A percentile compares a stretch with the other conserved stretches of the same genome.
phyloP scores from a whole-genome alignment of 1,140 invertebrate genomes.

The Bombus superbus region DNA sequence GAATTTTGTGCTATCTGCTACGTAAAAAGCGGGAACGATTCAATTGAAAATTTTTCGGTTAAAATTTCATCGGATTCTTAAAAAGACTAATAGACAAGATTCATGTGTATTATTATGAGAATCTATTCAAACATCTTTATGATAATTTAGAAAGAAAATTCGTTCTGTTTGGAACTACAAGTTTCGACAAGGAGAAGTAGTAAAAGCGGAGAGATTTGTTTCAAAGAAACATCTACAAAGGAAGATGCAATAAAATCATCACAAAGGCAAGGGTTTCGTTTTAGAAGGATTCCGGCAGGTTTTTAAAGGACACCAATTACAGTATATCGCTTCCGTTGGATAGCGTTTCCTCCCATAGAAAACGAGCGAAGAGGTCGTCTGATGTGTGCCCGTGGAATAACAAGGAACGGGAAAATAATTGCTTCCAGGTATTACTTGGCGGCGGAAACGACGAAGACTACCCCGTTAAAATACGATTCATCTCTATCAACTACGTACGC shows the following conservation, averaged over 20 bases:
- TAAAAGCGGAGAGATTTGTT: background rate
- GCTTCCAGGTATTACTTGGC: background rate
- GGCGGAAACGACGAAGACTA: background rate
- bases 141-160: background rate
- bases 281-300: background rate
- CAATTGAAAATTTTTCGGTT: too few relatives aligned
- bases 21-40: too few relatives aligned
- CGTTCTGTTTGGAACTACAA: background rate
- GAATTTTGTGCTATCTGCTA: too few relatives aligned
- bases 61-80: too few relatives aligned
- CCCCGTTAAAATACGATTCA: background rate
- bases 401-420: conserved; percentile 27
- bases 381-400: conserved; percentile 3
- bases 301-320: conserved; percentile 48
- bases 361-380: conserved; percentile 1
- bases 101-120: too few relatives aligned
- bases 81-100: too few relatives aligned
- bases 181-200: background rate
- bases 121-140: background rate
- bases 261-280: conserved; percentile 1
- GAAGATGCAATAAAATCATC: background rate
- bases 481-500: background rate
- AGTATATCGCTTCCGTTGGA: conserved; percentile 33
- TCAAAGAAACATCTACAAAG: background rate
- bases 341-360: conserved; percentile 43